Percentiles rank a stretch among this genome's conserved stretches.
phyloP scores from a whole-genome alignment of 2,113 vertebrate species.

The Lagenorhynchus albirostris region DNA sequence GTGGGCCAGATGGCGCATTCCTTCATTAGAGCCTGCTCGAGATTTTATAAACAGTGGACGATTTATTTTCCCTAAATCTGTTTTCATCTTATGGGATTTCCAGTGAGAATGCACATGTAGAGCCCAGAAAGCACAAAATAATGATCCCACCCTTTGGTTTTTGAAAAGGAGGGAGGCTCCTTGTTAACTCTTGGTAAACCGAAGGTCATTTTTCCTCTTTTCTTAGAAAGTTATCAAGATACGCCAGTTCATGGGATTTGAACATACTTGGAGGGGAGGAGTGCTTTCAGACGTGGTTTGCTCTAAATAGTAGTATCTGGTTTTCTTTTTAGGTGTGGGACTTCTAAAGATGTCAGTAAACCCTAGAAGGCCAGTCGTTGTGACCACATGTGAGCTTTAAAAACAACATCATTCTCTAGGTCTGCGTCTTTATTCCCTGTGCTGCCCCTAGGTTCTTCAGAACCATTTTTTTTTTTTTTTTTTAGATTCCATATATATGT shows the following conservation, averaged over 20 bases:
- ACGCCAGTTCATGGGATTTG: neutral
- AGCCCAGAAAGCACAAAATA: constrained; percentile 57
- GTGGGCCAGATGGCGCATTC: constrained; percentile 87
- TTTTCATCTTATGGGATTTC: constrained; percentile 59
- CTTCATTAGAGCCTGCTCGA: constrained; percentile 82
- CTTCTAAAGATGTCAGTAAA: neutral
- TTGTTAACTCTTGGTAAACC: constrained; percentile 33
- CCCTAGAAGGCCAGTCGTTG: neutral
- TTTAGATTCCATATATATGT: no score
- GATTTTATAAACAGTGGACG: constrained; percentile 66
- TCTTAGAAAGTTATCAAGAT: neutral
- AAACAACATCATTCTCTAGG: neutral
- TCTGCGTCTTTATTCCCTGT: no score
- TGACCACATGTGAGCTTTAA: neutral
- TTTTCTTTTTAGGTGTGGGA: neutral
- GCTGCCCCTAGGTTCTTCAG: no score
- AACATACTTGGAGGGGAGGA: neutral
- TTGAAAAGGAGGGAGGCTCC: constrained; percentile 41
- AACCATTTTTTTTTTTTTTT: no score
- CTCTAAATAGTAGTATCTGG: neutral
- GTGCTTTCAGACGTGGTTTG: neutral
- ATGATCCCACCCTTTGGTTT: constrained; percentile 49
- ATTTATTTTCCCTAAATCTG: constrained; percentile 68
- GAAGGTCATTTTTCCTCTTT: neutral
- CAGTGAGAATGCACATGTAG: constrained; percentile 62